Percentiles rank a stretch among this genome's conserved stretches.
Evolutionary conservation across 2,888 invertebrate genomes (phyloP).

Genomic region (Lochmaea capreae): DNA sequence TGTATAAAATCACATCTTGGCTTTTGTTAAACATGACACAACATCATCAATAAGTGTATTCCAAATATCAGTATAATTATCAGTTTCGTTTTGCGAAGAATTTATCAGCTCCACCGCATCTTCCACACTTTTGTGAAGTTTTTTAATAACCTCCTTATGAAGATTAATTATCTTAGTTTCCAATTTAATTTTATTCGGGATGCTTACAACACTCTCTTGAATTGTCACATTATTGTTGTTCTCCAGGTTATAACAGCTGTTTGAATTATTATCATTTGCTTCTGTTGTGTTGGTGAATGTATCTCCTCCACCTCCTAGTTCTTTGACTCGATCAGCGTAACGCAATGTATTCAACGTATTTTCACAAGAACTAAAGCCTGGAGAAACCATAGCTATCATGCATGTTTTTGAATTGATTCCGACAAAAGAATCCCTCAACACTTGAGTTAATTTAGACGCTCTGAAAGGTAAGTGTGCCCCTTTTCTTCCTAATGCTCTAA

Average conservation of each 20-base stretch:
- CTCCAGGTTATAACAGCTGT: slow-evolving; percentile 39
- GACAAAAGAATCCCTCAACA: slow-evolving; percentile 94
- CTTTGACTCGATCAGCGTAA: slow-evolving; percentile 98
- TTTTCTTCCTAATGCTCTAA: slow-evolving; percentile 93
- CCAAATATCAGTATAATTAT: slow-evolving; percentile 88
- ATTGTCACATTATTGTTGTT: slow-evolving; percentile 20
- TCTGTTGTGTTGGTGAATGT: slow-evolving; percentile 35
- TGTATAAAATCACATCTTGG: slow-evolving; percentile 65
- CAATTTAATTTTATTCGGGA: slow-evolving; percentile 31
- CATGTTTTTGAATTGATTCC: slow-evolving; percentile 98
- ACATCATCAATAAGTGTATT: slow-evolving; percentile 85
- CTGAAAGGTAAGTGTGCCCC: slow-evolving; percentile 97
- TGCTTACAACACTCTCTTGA: slow-evolving; percentile 21
- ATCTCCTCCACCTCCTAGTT: slow-evolving; percentile 82
- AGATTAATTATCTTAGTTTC: slow-evolving; percentile 90
- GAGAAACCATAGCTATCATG: slow-evolving; percentile 99
- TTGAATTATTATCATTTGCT: slow-evolving; percentile 21
- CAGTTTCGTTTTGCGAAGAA: slow-evolving; percentile 88
- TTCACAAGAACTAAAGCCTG: slow-evolving; percentile 95
- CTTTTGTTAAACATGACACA: slow-evolving; percentile 71
- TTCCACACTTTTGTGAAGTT: slow-evolving; percentile 75
- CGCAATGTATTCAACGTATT: slow-evolving; percentile 97
- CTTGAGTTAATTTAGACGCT: slow-evolving; percentile 95
- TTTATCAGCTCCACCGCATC: slow-evolving; percentile 79
- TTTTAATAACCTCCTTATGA: slow-evolving; percentile 81